These are phyloP conservation scores for Pangasius macronema DNA, from an alignment of 2,797 vertebrate genomes.

Conservation along the genomic window DNA sequence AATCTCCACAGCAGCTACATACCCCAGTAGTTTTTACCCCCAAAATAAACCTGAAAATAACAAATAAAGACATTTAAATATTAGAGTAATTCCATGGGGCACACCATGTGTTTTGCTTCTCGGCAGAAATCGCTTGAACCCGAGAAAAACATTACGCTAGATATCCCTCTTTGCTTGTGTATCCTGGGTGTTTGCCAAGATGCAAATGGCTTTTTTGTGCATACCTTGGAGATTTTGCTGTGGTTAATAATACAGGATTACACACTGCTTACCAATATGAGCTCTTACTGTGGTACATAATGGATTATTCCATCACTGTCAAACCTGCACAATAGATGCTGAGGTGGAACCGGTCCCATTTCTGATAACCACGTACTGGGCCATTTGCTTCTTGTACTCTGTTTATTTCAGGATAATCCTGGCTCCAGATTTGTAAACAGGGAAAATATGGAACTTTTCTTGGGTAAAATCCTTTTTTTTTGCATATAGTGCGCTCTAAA, in stretches of 20 bases:
- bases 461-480: neutral
- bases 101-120: neutral
- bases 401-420: constrained; percentile 26
- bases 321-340: constrained; percentile 31
- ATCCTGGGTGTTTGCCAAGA: constrained; percentile 18
- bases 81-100: neutral
- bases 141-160: neutral
- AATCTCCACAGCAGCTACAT: neutral
- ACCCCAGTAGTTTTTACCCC: neutral
- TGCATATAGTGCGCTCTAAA: neutral
- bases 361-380: constrained; percentile 21
- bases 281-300: constrained; percentile 46
- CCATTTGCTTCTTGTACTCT: constrained; percentile 7
- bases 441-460: neutral
- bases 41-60: neutral
- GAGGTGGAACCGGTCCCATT: constrained; percentile 30
- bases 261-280: constrained; percentile 40
- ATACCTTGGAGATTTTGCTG: constrained; percentile 23
- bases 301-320: constrained; percentile 49
- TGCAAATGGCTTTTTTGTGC: constrained; percentile 30
- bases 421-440: constrained; percentile 11
- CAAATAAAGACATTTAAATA: neutral
- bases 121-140: neutral
- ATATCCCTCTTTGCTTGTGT: constrained; percentile 7
- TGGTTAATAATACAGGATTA: constrained; percentile 53